Percentiles rank a stretch among this genome's conserved stretches.
phyloP scores from a whole-genome alignment of 2,888 invertebrate genomes.

The Gisinianus flammeolus region DNA sequence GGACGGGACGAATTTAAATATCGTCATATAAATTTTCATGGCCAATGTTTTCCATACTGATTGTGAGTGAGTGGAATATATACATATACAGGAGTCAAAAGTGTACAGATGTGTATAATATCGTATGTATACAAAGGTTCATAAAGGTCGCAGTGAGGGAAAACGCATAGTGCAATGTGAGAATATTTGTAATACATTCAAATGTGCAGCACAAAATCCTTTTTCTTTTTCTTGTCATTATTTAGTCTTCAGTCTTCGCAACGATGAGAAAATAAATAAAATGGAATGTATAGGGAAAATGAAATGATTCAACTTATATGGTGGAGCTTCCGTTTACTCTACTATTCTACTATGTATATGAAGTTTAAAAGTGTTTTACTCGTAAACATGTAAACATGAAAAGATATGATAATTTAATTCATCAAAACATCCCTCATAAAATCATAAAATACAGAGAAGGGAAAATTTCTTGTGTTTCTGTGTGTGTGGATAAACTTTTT shows the following conservation, averaged over 20 bases:
- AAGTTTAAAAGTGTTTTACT: neutral
- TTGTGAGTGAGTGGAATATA: neutral
- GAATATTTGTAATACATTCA: neutral
- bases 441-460: no score
- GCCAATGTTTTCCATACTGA: no score
- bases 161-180: neutral
- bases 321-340: constrained; percentile 7
- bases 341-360: neutral
- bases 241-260: neutral
- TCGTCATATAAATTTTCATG: no score
- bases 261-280: neutral
- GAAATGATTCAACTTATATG: constrained; percentile 6
- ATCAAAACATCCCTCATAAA: no score
- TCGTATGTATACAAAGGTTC: no score
- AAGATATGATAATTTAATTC: neutral
- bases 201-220: neutral
- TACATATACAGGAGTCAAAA: no score
- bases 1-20: no score
- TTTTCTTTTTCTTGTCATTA: no score
- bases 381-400: neutral
- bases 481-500: no score
- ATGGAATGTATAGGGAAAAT: constrained; percentile 12
- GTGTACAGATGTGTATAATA: no score
- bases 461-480: no score
- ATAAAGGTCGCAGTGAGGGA: neutral